Evolutionary conservation across 2,797 vertebrate species (phyloP).

Genomic region (Phoebastria nigripes): DNA sequence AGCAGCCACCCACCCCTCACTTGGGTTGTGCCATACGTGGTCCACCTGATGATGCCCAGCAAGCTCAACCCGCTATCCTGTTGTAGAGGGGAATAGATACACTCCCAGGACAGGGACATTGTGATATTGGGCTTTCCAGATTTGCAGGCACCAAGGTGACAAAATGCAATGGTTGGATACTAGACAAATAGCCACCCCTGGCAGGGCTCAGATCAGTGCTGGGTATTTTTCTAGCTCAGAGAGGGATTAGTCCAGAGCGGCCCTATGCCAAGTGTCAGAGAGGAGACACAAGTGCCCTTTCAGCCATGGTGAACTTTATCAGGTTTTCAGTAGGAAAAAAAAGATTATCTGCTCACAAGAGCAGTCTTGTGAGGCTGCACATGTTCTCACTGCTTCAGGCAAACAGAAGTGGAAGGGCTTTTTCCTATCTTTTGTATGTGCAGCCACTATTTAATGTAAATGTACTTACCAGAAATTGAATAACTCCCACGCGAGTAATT

Average conservation of each 20-base stretch:
- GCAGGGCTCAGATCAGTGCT: not conserved
- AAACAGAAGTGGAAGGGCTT: not conserved
- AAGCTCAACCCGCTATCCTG: not conserved
- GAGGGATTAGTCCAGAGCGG: not conserved
- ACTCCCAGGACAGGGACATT: not conserved
- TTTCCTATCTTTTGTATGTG: not conserved
- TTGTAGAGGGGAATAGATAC: not conserved
- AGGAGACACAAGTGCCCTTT: not conserved
- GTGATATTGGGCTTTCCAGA: not conserved
- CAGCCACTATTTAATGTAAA: constrained; percentile 28
- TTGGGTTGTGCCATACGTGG: not conserved
- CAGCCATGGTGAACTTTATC: not conserved
- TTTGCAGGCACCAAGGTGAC: accelerated
- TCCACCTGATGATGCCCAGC: not conserved
- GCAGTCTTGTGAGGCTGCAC: not conserved
- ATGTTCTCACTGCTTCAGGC: not conserved
- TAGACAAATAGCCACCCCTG: not conserved
- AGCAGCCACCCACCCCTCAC: not conserved
- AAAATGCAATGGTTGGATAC: not conserved
- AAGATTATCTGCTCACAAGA: not conserved
- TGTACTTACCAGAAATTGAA: constrained; percentile 32
- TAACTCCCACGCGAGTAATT: constrained; percentile 41
- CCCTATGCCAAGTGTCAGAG: not conserved
- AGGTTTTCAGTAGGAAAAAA: not conserved
- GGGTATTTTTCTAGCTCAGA: not conserved